These are phyloP conservation scores for Seriola aureovittata DNA, from an alignment of 2,113 vertebrate genomes.

Conservation along the genomic window DNA sequence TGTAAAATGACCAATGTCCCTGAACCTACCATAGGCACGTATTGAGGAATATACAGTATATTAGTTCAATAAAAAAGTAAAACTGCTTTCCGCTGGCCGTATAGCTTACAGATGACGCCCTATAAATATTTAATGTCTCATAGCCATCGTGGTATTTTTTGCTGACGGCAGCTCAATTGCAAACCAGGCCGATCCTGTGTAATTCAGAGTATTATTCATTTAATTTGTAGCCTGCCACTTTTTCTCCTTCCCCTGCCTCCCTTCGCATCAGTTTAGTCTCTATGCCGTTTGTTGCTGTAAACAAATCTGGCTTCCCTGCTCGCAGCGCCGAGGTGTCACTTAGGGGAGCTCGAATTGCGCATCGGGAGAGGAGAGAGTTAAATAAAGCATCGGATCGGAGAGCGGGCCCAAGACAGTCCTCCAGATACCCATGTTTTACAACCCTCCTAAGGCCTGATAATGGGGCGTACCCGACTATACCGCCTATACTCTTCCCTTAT, in stretches of 20 bases:
- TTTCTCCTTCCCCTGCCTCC: background rate
- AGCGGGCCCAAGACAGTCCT: conserved; percentile 26
- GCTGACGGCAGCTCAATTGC: conserved; percentile 88
- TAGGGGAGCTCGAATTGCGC: conserved; percentile 55
- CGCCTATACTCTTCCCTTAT: background rate
- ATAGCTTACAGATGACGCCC: conserved; percentile 63
- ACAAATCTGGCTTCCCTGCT: conserved; percentile 34
- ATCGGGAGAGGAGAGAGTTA: conserved; percentile 53
- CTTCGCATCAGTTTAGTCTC: conserved; percentile 36
- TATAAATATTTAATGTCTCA: conserved; percentile 93
- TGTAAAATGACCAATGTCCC: conserved; percentile 53
- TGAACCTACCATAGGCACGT: conserved; percentile 45
- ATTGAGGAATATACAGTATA: conserved; percentile 67
- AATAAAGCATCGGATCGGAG: conserved; percentile 38
- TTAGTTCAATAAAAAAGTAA: conserved; percentile 78
- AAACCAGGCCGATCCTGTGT: conserved; percentile 83
- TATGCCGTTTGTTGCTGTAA: conserved; percentile 32
- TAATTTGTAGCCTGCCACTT: conserved; percentile 72
- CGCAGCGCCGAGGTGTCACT: conserved; percentile 55
- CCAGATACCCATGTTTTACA: conserved; percentile 51
- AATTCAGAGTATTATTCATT: conserved; percentile 89
- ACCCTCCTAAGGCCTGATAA: conserved; percentile 36
- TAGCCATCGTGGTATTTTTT: conserved; percentile 85
- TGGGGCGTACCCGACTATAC: background rate
- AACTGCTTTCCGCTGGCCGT: conserved; percentile 62